Base-by-base conservation (phyloP, 2,113 vertebrate genomes). In the Empidonax traillii region DNA sequence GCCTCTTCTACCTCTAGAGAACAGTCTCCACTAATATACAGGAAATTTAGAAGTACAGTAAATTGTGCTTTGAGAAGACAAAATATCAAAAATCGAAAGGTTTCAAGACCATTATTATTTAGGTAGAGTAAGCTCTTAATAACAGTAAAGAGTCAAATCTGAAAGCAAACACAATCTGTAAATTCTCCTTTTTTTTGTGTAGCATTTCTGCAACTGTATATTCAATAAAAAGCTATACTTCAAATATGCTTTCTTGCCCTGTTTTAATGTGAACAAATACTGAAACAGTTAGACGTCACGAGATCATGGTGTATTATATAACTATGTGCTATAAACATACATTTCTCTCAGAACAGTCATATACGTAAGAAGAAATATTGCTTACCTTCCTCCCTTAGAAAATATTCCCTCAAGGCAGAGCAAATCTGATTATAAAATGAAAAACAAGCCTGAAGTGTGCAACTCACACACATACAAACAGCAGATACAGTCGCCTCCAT, bases 361-460 rank as follows among this genome's bases (percentile, higher is more conserved):
- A 86, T 44, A 85, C 90, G 84, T 77, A 86, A 97, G 47, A 41
- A 71, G 51, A 94, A 97, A 81, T 65, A 67, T 12, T 89, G 75
- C 97, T 98, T 97, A 97, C 97, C 96, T 97, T 91, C 52, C 85
- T 72, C 58, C 44, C 61, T 87, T 78, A 51, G 76, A 59, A 94
- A 75, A 78, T 68, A 63, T 51, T 78, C 84, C 63, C 76, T 82
- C 84, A 69, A 79, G 76, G 66, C 51, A 76, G 44, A 55, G 33
- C 53, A 73, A 91, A 95, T 69, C 69, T 86, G 62, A 39, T 87
- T 83, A 84, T 39, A 47, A 68, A 94, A 88, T 16, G 19, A 69
- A 83, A 96, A 93, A 31, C 47, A 80, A 83, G 76, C 61, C 92
- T 33, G 33, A 96, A 72, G n/a, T 61, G 73, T 53, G 51, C 58